Evolutionary conservation across 2,888 invertebrate genomes (phyloP).

Genomic region (Campaea margaritaria): DNA sequence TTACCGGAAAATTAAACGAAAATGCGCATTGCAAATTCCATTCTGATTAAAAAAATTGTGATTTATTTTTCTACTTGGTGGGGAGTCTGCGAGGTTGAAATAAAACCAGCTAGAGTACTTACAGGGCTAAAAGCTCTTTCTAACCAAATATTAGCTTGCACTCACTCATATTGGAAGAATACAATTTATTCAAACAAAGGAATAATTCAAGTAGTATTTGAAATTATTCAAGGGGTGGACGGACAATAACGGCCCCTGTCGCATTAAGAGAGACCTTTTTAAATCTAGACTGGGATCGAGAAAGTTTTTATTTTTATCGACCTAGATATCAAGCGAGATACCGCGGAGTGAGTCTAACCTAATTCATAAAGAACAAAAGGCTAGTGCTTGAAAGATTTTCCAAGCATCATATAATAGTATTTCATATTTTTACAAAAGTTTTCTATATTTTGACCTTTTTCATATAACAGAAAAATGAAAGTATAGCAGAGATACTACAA

Average conservation of each 20-base stretch:
- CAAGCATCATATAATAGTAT: conserved; percentile 10
- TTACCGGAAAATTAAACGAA: too few relatives aligned
- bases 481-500: too few relatives aligned
- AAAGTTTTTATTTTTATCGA: conserved; percentile 30
- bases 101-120: too few relatives aligned
- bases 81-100: too few relatives aligned
- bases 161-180: too few relatives aligned
- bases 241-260: conserved; percentile 12
- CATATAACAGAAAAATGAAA: too few relatives aligned
- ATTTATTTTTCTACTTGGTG: too few relatives aligned
- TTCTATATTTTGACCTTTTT: not conserved
- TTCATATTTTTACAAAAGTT: not conserved
- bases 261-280: conserved; percentile 22
- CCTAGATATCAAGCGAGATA: conserved; percentile 21
- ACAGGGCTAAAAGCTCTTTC: too few relatives aligned
- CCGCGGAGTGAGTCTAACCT: conserved; percentile 19
- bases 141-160: too few relatives aligned
- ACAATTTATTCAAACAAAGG: conserved; percentile 13
- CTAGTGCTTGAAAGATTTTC: conserved; percentile 14
- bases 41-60: too few relatives aligned
- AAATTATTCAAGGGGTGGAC: conserved; percentile 16
- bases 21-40: too few relatives aligned
- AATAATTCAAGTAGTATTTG: not conserved
- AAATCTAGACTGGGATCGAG: conserved; percentile 20
- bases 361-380: conserved; percentile 29